Evolutionary conservation across 2,113 vertebrate genomes (phyloP).

Genomic region (Halcyon malimbica): DNA sequence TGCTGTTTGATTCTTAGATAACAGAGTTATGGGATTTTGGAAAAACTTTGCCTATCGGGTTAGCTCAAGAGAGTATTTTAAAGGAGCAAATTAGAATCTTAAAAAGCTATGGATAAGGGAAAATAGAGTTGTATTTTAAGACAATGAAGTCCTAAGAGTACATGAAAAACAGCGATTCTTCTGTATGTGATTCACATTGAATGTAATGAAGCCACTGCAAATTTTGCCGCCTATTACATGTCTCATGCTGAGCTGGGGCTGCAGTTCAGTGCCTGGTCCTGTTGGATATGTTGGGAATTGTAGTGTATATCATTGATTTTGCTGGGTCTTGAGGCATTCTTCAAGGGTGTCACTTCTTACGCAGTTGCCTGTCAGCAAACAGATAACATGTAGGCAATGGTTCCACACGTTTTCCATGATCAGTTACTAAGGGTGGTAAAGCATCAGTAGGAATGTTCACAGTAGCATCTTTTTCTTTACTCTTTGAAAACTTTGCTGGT

Average conservation of each 20-base stretch:
- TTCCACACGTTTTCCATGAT: not conserved
- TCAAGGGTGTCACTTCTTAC: not conserved
- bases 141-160: not conserved
- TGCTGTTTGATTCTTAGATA: conserved; percentile 20
- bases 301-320: not conserved
- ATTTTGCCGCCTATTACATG: not conserved
- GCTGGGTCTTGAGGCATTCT: not conserved
- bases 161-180: not conserved
- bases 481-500: not conserved
- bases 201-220: not conserved
- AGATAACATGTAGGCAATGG: not conserved
- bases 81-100: not conserved
- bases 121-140: not conserved
- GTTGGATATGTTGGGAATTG: not conserved
- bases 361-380: not conserved
- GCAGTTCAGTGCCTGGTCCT: not conserved
- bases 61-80: not conserved
- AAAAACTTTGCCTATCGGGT: not conserved
- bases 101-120: not conserved
- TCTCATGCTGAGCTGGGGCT: not conserved
- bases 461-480: not conserved
- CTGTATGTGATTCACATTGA: not conserved
- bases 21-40: not conserved
- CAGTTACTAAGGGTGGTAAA: not conserved
- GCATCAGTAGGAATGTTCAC: not conserved